Conservation (phyloP, 2,797 vertebrate species). For the Ctenosaura bakeri region DNA sequence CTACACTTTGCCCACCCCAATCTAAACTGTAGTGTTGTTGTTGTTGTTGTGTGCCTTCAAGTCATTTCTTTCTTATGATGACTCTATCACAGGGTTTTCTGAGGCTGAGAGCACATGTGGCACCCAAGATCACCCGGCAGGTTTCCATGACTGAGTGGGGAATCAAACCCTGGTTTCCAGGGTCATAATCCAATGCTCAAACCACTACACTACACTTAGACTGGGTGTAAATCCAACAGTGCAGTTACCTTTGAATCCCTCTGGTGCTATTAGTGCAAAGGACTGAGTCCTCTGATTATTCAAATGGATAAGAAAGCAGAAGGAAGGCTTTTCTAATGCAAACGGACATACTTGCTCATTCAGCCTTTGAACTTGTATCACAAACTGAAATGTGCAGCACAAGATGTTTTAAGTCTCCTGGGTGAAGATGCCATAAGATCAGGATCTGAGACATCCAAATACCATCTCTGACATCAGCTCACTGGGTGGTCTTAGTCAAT, state of each 20-base stretch:
- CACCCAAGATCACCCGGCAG: too few relatives aligned
- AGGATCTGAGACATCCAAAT: background rate
- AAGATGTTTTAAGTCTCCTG: background rate
- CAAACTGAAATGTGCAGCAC: background rate
- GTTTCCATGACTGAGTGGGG: too few relatives aligned
- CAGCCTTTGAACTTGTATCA: background rate
- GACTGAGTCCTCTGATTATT: background rate
- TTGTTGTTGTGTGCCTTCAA: too few relatives aligned
- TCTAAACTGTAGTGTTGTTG: too few relatives aligned
- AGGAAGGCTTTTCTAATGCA: background rate
- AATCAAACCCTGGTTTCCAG: too few relatives aligned
- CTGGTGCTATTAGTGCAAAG: background rate
- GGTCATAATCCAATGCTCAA: too few relatives aligned
- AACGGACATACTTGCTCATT: background rate
- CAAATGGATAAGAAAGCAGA: background rate
- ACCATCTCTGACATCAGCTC: background rate
- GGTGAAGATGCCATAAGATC: background rate
- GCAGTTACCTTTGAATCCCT: background rate
- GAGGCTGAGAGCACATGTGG: too few relatives aligned
- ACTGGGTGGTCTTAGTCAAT: constrained; percentile 1
- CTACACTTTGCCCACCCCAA: too few relatives aligned
- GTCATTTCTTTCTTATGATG: too few relatives aligned
- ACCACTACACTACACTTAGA: too few relatives aligned
- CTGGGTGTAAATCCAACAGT: too few relatives aligned
- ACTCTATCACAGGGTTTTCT: too few relatives aligned